Evolutionary conservation across 2,113 vertebrate species (phyloP).

Genomic region (Haemorhous mexicanus): DNA sequence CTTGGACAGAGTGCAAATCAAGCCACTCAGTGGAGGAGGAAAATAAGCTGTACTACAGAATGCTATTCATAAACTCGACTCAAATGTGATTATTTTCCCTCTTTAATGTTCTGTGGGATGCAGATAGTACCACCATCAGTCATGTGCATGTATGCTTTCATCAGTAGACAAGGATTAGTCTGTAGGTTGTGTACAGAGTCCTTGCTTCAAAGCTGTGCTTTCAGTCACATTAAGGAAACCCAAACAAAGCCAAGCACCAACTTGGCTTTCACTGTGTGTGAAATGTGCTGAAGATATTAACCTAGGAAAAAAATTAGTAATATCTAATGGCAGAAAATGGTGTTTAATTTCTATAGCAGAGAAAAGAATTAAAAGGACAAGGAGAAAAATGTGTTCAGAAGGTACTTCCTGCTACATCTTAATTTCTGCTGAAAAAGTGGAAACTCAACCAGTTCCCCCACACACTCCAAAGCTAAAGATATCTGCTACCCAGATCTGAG

Average conservation of each 20-base stretch:
- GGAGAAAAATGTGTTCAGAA: accelerated
- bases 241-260: neutral
- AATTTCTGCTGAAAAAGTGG: neutral
- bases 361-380: neutral
- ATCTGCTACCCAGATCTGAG: neutral
- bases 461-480: neutral
- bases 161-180: neutral
- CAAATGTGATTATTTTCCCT: neutral
- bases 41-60: neutral
- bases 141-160: neutral
- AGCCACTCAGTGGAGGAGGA: neutral
- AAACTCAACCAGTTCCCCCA: neutral
- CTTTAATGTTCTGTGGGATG: neutral
- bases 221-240: neutral
- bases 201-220: neutral
- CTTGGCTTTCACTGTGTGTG: neutral
- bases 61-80: neutral
- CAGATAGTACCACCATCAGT: neutral
- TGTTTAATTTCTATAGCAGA: neutral
- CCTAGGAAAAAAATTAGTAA: neutral
- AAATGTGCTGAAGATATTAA: neutral
- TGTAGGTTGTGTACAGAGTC: neutral
- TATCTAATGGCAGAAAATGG: neutral
- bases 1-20: neutral
- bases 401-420: neutral